phyloP scores from a whole-genome alignment of 2,797 vertebrate genomes.

The Phataginus tetradactyla region DNA sequence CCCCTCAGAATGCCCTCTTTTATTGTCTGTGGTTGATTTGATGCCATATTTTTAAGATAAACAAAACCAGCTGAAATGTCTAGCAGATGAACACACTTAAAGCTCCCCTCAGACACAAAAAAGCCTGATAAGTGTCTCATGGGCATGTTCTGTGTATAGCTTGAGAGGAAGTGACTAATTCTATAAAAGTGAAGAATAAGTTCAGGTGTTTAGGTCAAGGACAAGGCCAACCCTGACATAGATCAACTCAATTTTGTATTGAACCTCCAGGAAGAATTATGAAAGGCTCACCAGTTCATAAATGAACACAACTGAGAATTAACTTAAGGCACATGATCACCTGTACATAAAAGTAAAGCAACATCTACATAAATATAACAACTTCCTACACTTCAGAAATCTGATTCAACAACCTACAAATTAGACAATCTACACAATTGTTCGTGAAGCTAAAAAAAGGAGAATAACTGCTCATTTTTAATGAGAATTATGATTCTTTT shows the following conservation, averaged over 20 bases:
- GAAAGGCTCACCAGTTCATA: not conserved
- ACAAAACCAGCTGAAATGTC: constrained; percentile 31
- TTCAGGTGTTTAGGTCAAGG: constrained; percentile 10
- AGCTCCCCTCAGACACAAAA: not conserved
- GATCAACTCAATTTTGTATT: not conserved
- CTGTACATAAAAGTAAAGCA: not conserved
- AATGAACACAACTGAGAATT: not conserved
- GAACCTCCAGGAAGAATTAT: not conserved
- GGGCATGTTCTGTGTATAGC: not conserved
- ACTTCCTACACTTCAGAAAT: not conserved
- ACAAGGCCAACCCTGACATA: not conserved
- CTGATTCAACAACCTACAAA: not conserved
- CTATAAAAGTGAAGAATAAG: not conserved
- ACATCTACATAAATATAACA: not conserved
- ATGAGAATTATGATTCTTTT: not conserved
- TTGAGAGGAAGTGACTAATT: not conserved
- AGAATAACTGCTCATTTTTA: not conserved
- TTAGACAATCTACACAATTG: not conserved
- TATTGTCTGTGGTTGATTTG: not conserved
- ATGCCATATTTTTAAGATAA: constrained; percentile 44
- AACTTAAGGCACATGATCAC: not conserved
- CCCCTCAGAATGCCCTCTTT: not conserved
- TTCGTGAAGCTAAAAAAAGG: not conserved
- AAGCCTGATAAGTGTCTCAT: not conserved
- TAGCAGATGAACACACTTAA: not conserved